Conservation (phyloP, 92 coral and sea anemone species). For the Parazoanthus atlanticus region DNA sequence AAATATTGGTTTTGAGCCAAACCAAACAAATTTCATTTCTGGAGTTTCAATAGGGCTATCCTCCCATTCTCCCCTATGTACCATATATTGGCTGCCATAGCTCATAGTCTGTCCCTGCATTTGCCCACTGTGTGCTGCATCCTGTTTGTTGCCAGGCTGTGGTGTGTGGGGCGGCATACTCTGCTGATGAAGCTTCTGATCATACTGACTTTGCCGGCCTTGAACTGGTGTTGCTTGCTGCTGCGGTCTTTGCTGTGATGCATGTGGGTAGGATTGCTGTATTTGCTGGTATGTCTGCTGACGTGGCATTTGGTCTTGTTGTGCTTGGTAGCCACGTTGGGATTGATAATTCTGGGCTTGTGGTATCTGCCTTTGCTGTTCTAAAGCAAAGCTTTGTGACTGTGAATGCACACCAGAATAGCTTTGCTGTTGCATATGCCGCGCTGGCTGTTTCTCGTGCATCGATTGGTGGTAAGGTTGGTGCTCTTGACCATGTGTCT, state of each 20-base stretch:
- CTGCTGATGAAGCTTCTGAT: constrained; percentile 23
- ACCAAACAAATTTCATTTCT: constrained; percentile 25
- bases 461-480: neutral
- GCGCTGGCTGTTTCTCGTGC: constrained; percentile 25
- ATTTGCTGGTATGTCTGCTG: constrained; percentile 58
- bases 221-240: constrained; percentile 15
- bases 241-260: constrained; percentile 9
- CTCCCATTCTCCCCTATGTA: constrained; percentile 24
- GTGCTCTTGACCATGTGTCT: constrained; percentile 7
- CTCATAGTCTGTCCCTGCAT: constrained; percentile 16
- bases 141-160: constrained; percentile 8
- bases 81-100: constrained; percentile 33
- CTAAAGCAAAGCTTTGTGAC: neutral
- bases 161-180: neutral
- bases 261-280: constrained; percentile 18
- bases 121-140: constrained; percentile 22
- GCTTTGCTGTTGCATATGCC: constrained; percentile 18
- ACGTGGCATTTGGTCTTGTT: constrained; percentile 32
- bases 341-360: constrained; percentile 34
- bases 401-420: constrained; percentile 34
- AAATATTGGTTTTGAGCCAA: constrained; percentile 28
- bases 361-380: constrained; percentile 23
- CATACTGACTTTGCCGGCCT: constrained; percentile 28
- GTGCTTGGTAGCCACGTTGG: constrained; percentile 25
- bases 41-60: neutral